phyloP scores from a whole-genome alignment of 2,888 invertebrate species.

The Hirtodrosophila duncani region DNA sequence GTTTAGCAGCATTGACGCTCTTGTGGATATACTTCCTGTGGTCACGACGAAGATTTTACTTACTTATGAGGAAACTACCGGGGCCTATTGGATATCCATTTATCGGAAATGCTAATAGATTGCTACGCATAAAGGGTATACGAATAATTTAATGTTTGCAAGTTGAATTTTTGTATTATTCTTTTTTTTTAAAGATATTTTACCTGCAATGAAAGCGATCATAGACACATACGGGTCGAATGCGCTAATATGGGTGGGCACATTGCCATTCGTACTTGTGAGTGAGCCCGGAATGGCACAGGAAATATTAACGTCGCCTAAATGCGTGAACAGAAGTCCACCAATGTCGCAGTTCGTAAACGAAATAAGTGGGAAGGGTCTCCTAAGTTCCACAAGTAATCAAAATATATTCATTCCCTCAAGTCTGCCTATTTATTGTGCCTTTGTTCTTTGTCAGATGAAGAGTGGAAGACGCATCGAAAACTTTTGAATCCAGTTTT shows the following conservation, averaged over 20 bases:
- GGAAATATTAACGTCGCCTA: slow-evolving; percentile 55
- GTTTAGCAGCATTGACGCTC: too few species aligned
- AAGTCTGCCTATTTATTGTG: accelerated
- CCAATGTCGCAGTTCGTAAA: slow-evolving; percentile 41
- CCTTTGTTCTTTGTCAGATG: slow-evolving; percentile 21
- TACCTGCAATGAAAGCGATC: slow-evolving; percentile 39
- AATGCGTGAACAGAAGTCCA: slow-evolving; percentile 54
- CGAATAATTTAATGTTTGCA: not conserved
- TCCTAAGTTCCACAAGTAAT: too few species aligned
- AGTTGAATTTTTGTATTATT: not conserved
- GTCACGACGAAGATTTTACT: slow-evolving; percentile 61
- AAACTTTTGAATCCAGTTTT: slow-evolving; percentile 63
- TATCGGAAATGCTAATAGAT: slow-evolving; percentile 48
- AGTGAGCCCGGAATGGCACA: slow-evolving; percentile 55
- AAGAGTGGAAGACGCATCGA: slow-evolving; percentile 61
- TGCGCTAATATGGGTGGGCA: slow-evolving; percentile 59
- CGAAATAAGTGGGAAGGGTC: slow-evolving; percentile 49
- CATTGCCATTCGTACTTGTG: slow-evolving; percentile 52
- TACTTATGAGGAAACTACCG: slow-evolving; percentile 49
- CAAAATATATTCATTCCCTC: slow-evolving; percentile 45
- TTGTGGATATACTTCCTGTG: slow-evolving; percentile 60
- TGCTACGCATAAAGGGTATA: slow-evolving; percentile 32
- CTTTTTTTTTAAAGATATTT: not conserved
- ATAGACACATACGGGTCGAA: slow-evolving; percentile 42
- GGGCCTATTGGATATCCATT: slow-evolving; percentile 62